Evolutionary conservation across 2,113 vertebrate genomes (phyloP).

Genomic region (Dendrocopos noguchii): DNA sequence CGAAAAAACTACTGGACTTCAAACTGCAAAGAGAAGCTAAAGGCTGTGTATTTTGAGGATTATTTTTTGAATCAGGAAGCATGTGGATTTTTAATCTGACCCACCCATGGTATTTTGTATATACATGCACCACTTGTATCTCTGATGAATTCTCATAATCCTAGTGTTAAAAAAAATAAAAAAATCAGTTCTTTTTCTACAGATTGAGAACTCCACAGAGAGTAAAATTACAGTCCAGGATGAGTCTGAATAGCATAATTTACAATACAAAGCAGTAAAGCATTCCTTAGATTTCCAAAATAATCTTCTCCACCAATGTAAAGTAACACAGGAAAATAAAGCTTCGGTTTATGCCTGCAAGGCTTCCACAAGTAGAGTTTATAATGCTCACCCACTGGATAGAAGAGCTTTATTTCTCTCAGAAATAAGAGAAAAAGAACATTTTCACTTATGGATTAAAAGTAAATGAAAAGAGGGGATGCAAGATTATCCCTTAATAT

Average conservation of each 20-base stretch:
- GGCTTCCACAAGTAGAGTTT: neutral
- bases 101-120: neutral
- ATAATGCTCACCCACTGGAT: neutral
- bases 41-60: neutral
- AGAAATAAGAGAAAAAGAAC: neutral
- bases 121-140: neutral
- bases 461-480: neutral
- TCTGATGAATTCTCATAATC: neutral
- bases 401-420: neutral
- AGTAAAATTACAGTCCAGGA: neutral
- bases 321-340: neutral
- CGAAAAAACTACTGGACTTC: neutral
- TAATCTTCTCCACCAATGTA: neutral
- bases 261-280: neutral
- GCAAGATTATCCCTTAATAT: neutral
- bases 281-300: neutral
- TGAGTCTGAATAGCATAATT: neutral
- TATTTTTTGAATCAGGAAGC: neutral
- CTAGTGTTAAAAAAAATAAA: neutral
- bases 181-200: neutral
- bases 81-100: neutral
- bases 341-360: neutral
- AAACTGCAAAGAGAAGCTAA: neutral
- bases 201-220: neutral
- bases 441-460: neutral